These are phyloP conservation scores for Macropis europaea DNA, from an alignment of 2,888 invertebrate genomes.

Conservation along the genomic window DNA sequence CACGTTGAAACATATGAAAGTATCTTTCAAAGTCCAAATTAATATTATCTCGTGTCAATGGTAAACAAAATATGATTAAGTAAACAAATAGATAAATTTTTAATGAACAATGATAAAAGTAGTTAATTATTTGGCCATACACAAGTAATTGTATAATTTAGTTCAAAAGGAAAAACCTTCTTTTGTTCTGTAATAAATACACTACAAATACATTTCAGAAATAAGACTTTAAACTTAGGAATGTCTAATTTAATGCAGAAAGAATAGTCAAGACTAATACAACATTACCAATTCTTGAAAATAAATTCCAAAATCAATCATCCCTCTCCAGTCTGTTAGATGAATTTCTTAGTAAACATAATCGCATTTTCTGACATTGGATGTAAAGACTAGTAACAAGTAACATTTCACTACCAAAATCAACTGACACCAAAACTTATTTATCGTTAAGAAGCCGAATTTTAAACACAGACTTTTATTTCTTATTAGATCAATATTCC, in stretches of 20 bases:
- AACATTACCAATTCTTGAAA: background rate
- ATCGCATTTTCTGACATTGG: background rate
- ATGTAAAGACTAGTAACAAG: background rate
- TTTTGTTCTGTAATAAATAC: too few relatives aligned
- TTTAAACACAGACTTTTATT: constrained; percentile 3
- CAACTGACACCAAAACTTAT: background rate
- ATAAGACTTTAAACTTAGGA: too few relatives aligned
- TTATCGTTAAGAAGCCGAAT: background rate
- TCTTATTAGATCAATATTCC: constrained; percentile 32
- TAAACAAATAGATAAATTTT: too few relatives aligned
- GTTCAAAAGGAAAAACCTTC: too few relatives aligned
- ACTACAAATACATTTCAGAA: too few relatives aligned
- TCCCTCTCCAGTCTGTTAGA: background rate
- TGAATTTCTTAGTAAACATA: background rate
- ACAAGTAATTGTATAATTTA: too few relatives aligned
- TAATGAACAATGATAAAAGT: too few relatives aligned
- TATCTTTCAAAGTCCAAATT: too few relatives aligned
- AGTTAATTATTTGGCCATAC: too few relatives aligned
- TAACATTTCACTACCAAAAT: background rate
- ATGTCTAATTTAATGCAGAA: background rate
- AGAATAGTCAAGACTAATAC: background rate
- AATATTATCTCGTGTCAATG: too few relatives aligned
- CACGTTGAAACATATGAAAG: too few relatives aligned
- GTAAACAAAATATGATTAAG: too few relatives aligned
- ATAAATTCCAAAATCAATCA: background rate